A percentile compares a stretch with the other conserved stretches of the same genome.
phyloP scores from a whole-genome alignment of 64 coral and sea anemone species.

The Anthopleura sola region DNA sequence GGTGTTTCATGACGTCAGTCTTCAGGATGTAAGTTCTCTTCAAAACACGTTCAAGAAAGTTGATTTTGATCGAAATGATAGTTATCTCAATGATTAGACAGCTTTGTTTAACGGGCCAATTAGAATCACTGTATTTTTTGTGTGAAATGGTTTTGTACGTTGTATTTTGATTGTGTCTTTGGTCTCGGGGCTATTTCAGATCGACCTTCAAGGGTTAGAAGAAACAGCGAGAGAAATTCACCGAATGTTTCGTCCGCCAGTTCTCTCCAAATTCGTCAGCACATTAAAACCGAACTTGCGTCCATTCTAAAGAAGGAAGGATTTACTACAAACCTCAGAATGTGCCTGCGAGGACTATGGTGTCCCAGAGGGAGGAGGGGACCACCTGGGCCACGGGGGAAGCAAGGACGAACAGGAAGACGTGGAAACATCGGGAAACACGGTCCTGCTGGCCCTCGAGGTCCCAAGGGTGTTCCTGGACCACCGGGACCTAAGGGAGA shows the following conservation, averaged over 20 bases:
- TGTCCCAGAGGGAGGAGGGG: background rate
- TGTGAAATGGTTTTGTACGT: background rate
- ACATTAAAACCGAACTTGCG: background rate
- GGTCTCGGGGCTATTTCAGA: background rate
- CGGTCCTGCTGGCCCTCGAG: background rate
- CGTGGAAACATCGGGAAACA: background rate
- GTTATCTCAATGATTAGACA: no score
- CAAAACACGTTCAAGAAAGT: background rate
- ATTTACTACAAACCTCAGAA: background rate
- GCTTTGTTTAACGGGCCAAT: no score
- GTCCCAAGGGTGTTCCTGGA: background rate
- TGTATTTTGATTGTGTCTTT: background rate
- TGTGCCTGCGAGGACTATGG: constrained; percentile 1
- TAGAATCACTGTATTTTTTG: no score
- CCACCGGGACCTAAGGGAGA: background rate
- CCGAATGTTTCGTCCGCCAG: background rate
- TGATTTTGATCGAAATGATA: no score
- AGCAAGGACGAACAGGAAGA: background rate
- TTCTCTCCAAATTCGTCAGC: background rate
- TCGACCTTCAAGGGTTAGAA: background rate
- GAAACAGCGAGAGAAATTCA: background rate
- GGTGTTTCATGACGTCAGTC: no score
- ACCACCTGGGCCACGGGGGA: background rate
- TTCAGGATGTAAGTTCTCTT: background rate
- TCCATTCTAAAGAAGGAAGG: constrained; percentile 1